Base-by-base conservation (phyloP, 2,113 vertebrate species). In the Cheilinus undulatus region DNA sequence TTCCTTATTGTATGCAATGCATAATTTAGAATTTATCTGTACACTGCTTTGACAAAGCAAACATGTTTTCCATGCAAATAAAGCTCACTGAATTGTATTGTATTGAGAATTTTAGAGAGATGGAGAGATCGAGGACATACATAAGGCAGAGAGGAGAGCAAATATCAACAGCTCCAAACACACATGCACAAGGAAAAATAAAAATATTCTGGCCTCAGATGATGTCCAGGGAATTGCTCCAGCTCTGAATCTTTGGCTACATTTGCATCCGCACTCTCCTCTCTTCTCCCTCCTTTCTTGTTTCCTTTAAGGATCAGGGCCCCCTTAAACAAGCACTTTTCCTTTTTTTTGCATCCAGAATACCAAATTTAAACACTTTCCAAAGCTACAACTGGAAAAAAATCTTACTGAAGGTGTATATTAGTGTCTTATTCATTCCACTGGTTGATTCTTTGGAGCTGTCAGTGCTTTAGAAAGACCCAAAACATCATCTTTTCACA, bases 121-220 rank as follows among this genome's bases (percentile, higher is more conserved):
- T 26, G 28, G 27, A 27, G 56, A 45, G 40, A 50, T 32, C 0
- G 73, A 70, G 86, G 82, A 89, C 84, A 81, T 68, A 48, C 71
- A 78, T 82, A 60, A 83, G 80, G 73, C 60, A 78, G 76, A 66
- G 68, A 84, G 76, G 75, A 88, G 70, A 81, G 78, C 75, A 81
- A 86, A 89, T 81, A 87, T 81, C 66, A 89, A 81, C 84, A 88
- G 68, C 78, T 76, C 24, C 1, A 76, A 72, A 85, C 78, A 82
- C 66, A 79, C 75, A 30, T 34, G 45, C 15, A 51, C 24, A 42
- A 7, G 46, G 17, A 50, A 34, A 76, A 43, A 65, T 2, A n/a
- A 59, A 60, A 40, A 59, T 53, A 69, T 66, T 69, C 68, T 73
- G 69, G 30, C 66, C 46, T 73, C 57, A 78, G 46, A 68, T 54